Conservation (phyloP, 1,140 invertebrate species). For the Frieseomelitta varia region DNA sequence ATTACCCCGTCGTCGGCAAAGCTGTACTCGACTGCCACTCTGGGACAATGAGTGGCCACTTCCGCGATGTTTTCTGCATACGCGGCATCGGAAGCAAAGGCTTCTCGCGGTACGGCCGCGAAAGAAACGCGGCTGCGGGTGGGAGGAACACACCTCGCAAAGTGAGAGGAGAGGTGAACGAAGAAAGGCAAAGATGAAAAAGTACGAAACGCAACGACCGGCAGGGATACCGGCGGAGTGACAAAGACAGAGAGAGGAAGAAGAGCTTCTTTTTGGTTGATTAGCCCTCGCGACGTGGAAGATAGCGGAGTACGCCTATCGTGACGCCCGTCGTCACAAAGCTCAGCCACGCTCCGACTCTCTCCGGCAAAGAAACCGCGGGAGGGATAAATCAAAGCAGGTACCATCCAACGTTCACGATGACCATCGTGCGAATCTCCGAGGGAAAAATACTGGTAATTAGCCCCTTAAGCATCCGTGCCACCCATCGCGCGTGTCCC, state of each 20-base stretch:
- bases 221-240: background rate
- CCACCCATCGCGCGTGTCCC: background rate
- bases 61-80: slow-evolving; percentile 74
- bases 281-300: slow-evolving; percentile 64
- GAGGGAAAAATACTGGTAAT: slow-evolving; percentile 62
- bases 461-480: slow-evolving; percentile 52
- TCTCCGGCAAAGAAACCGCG: background rate
- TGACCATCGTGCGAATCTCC: slow-evolving; percentile 69
- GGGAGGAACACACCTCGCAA: background rate
- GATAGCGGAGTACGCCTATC: slow-evolving; percentile 27
- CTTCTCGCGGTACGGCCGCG: slow-evolving; percentile 40
- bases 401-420: slow-evolving; percentile 67
- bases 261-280: slow-evolving; percentile 70
- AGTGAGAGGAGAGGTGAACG: background rate
- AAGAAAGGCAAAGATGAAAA: background rate
- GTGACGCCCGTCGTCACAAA: slow-evolving; percentile 51
- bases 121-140: slow-evolving; percentile 40
- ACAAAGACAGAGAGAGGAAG: slow-evolving; percentile 32
- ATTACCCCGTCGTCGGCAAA: slow-evolving; percentile 76
- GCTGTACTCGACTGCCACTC: slow-evolving; percentile 69
- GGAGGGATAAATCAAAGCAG: slow-evolving; percentile 71
- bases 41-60: slow-evolving; percentile 73
- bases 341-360: slow-evolving; percentile 1
- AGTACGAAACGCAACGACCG: slow-evolving; percentile 24
- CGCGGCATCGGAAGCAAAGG: slow-evolving; percentile 69